Evolutionary conservation across 2,888 invertebrate genomes (phyloP).

Genomic region (Pterostichus niger): DNA sequence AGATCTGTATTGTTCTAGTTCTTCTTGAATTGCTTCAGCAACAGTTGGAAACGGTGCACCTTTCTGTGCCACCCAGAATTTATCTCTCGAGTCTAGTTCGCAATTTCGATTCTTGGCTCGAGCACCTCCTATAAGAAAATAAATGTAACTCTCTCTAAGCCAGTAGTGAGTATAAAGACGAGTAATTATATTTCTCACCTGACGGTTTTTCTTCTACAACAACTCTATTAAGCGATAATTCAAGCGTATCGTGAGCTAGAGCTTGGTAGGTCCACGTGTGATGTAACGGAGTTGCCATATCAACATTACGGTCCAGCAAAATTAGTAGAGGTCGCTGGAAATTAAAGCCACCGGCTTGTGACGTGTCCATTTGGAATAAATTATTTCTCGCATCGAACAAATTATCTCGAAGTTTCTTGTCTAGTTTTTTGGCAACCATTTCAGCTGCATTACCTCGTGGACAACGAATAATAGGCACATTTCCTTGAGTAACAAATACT

Average conservation of each 20-base stretch:
- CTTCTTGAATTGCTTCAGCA: slow-evolving; percentile 99
- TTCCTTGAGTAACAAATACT: slow-evolving; percentile 96
- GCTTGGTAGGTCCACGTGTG: slow-evolving; percentile 99
- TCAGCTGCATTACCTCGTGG: slow-evolving; percentile 98
- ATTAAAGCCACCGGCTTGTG: slow-evolving; percentile 87
- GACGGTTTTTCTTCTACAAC: slow-evolving; percentile 74
- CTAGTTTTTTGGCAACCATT: slow-evolving; percentile 97
- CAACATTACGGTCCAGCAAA: slow-evolving; percentile 94
- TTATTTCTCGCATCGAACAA: slow-evolving; percentile 98
- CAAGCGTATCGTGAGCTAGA: slow-evolving; percentile 96
- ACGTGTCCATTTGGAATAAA: slow-evolving; percentile 92
- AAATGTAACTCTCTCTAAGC: slow-evolving; percentile 54
- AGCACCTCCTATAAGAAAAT: slow-evolving; percentile 77
- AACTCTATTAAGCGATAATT: slow-evolving; percentile 91
- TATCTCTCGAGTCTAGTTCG: slow-evolving; percentile 93
- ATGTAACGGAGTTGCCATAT: slow-evolving; percentile 98
- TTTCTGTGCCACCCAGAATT: slow-evolving; percentile 96
- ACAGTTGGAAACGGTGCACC: slow-evolving; percentile 96
- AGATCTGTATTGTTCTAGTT: slow-evolving; percentile 93
- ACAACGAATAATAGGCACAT: slow-evolving; percentile 94
- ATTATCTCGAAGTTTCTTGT: slow-evolving; percentile 98
- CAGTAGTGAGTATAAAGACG: slow-evolving; percentile 36
- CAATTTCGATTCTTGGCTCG: slow-evolving; percentile 91
- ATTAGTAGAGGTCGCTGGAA: slow-evolving; percentile 96
- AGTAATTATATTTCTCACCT: slow-evolving; percentile 69